Evolutionary conservation across 2,888 invertebrate species (phyloP).

Genomic region (Drosophila merina): DNA sequence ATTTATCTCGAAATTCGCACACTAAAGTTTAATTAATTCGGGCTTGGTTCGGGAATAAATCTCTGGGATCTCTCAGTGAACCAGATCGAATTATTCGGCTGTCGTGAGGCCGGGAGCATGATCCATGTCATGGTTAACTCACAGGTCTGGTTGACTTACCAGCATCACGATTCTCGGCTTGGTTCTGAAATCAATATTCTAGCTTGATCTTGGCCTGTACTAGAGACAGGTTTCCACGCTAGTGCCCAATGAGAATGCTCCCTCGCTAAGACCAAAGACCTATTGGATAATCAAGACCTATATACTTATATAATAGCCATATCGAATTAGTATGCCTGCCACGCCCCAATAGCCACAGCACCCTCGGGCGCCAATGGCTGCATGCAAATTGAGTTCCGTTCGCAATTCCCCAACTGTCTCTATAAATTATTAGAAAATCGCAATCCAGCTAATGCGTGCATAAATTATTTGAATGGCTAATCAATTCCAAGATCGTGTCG

Average conservation of each 20-base stretch:
- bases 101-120: slow-evolving; percentile 33
- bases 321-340: slow-evolving; percentile 25
- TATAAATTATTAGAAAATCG: slow-evolving; percentile 36
- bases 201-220: slow-evolving; percentile 31
- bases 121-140: slow-evolving; percentile 42
- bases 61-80: neutral
- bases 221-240: slow-evolving; percentile 17
- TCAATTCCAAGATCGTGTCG: slow-evolving; percentile 48
- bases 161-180: slow-evolving; percentile 36
- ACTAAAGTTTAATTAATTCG: slow-evolving; percentile 39
- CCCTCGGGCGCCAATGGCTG: slow-evolving; percentile 32
- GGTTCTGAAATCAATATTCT: slow-evolving; percentile 30
- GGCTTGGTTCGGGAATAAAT: neutral
- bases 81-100: slow-evolving; percentile 26
- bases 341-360: slow-evolving; percentile 21
- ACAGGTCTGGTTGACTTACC: slow-evolving; percentile 19
- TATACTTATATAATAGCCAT: slow-evolving; percentile 21
- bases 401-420: slow-evolving; percentile 33
- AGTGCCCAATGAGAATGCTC: slow-evolving; percentile 22
- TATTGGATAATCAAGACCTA: slow-evolving; percentile 30
- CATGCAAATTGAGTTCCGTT: slow-evolving; percentile 33
- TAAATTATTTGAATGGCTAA: slow-evolving; percentile 55
- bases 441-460: slow-evolving; percentile 45
- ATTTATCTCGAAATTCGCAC: slow-evolving; percentile 36
- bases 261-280: slow-evolving; percentile 18